These are phyloP conservation scores for Python bivittatus DNA, from an alignment of 2,113 vertebrate genomes.

Conservation along the genomic window DNA sequence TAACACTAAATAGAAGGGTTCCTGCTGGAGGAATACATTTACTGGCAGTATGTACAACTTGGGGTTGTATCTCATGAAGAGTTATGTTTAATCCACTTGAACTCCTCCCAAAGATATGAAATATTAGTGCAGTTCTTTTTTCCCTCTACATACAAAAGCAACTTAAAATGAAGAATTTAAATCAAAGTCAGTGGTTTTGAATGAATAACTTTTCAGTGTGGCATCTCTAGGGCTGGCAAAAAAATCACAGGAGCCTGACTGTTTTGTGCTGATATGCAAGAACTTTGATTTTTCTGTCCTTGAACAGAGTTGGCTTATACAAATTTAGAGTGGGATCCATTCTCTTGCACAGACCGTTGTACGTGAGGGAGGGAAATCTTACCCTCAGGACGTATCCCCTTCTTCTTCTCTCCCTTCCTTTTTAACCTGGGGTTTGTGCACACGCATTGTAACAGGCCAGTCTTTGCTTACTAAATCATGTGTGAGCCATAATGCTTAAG, in stretches of 20 bases:
- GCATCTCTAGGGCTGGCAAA: background rate
- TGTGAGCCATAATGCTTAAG: too few relatives aligned
- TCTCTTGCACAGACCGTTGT: too few relatives aligned
- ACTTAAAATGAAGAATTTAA: background rate
- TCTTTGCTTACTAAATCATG: background rate
- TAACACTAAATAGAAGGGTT: conserved; percentile 19
- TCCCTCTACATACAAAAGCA: background rate
- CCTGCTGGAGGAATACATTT: conserved; percentile 15
- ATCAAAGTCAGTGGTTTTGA: background rate
- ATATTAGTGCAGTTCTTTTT: background rate
- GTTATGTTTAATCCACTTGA: conserved; percentile 28
- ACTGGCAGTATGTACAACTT: conserved; percentile 23
- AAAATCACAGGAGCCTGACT: too few relatives aligned
- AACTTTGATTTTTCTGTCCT: background rate
- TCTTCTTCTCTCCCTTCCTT: background rate
- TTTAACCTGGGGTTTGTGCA: background rate
- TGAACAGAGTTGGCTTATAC: background rate
- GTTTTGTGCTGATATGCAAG: background rate
- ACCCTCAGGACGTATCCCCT: background rate
- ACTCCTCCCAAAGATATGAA: background rate
- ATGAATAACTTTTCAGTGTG: background rate
- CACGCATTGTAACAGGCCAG: background rate
- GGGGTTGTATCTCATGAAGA: conserved; percentile 38
- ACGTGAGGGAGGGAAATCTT: background rate
- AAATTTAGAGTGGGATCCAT: background rate